These are phyloP conservation scores for Hormaphis cornu DNA, from an alignment of 1,140 invertebrate genomes.

Conservation along the genomic window DNA sequence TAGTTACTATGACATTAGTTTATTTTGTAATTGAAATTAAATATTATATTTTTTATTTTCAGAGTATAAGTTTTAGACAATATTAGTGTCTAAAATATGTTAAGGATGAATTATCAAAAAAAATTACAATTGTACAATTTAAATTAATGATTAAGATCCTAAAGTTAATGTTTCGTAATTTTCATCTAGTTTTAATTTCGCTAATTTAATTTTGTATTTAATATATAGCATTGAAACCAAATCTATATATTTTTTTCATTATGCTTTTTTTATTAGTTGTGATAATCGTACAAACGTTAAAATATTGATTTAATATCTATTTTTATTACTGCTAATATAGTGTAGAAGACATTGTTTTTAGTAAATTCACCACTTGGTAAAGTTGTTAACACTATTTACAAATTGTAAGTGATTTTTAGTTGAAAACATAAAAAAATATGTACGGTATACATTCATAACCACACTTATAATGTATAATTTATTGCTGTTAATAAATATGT, in stretches of 20 bases:
- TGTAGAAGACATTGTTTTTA: neutral
- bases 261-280: conserved; percentile 10
- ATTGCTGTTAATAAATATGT: no score
- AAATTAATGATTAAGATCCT: no score
- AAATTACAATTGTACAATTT: no score
- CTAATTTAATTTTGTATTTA: conserved; percentile 2
- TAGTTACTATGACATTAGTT: conserved; percentile 8
- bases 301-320: neutral
- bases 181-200: conserved; percentile 13
- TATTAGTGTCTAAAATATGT: neutral
- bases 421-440: no score
- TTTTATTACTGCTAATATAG: conserved; percentile 2
- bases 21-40: neutral
- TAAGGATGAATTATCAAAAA: neutral
- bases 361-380: neutral
- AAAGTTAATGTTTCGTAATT: no score
- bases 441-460: no score
- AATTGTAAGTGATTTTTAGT: no score
- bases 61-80: conserved; percentile 1
- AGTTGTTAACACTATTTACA: no score
- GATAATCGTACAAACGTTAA: neutral
- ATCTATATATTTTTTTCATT: conserved; percentile 1
- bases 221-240: neutral
- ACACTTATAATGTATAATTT: no score
- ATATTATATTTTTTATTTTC: conserved; percentile 8